These are phyloP conservation scores for Ptilorrhoa leucosticta DNA, from an alignment of 2,113 vertebrate species.

Conservation along the genomic window DNA sequence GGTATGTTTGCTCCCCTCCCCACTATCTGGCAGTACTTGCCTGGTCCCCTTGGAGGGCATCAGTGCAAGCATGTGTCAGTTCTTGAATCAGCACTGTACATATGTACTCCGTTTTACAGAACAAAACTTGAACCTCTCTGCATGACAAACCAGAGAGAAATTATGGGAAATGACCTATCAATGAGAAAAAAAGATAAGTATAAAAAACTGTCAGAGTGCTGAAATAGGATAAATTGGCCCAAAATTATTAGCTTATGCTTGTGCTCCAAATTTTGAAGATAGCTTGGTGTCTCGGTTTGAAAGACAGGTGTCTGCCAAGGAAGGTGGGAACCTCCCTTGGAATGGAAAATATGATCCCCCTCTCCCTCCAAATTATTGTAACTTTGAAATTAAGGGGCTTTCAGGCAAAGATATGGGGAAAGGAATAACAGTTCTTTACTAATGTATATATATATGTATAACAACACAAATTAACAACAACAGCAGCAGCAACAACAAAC, in stretches of 20 bases:
- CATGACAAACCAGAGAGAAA: neutral
- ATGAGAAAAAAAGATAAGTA: neutral
- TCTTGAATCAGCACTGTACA: neutral
- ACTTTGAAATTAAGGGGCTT: neutral
- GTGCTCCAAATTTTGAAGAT: neutral
- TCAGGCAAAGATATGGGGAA: neutral
- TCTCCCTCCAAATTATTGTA: neutral
- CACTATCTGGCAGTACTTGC: neutral
- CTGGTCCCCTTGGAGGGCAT: neutral
- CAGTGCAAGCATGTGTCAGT: fast-evolving
- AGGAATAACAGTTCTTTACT: neutral
- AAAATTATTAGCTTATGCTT: neutral
- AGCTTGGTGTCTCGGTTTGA: neutral
- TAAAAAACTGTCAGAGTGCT: neutral
- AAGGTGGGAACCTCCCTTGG: neutral
- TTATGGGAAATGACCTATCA: neutral
- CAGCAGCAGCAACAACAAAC: neutral
- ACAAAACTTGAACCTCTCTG: neutral
- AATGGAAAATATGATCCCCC: neutral
- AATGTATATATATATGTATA: neutral
- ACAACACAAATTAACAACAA: neutral
- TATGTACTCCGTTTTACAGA: neutral
- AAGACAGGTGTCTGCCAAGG: neutral
- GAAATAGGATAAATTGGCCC: neutral
- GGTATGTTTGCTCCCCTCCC: neutral